These are phyloP conservation scores for Okapia johnstoni DNA, from an alignment of 2,113 vertebrate genomes.

Conservation along the genomic window DNA sequence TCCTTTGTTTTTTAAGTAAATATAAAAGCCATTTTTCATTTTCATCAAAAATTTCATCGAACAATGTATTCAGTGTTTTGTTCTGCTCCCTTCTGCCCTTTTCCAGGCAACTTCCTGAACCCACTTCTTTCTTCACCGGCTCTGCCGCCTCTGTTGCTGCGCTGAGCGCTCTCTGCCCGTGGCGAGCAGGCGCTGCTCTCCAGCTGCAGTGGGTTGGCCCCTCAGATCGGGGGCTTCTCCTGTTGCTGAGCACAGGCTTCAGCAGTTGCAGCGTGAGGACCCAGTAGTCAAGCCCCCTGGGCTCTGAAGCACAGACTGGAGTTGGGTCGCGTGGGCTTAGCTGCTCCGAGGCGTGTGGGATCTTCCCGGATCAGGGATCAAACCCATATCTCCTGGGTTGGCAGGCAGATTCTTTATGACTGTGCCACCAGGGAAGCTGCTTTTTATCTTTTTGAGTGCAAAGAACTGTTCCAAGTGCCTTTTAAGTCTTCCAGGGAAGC, in stretches of 20 bases:
- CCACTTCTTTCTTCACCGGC: rapidly evolving
- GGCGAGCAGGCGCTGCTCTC: background rate
- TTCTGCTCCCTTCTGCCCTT: background rate
- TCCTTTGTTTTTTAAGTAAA: background rate
- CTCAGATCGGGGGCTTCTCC: background rate
- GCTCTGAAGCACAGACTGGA: background rate
- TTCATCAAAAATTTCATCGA: background rate
- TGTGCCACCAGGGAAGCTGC: background rate
- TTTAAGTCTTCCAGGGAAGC: background rate
- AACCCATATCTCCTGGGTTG: background rate
- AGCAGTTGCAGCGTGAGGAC: rapidly evolving
- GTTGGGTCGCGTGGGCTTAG: background rate
- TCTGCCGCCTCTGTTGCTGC: background rate
- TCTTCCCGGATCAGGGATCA: background rate
- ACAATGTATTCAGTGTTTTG: rapidly evolving
- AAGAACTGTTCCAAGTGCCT: background rate
- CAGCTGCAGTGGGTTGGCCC: background rate
- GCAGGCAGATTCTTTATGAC: background rate
- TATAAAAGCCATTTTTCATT: background rate
- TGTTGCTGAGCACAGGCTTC: background rate
- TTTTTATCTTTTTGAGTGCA: background rate
- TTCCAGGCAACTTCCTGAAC: rapidly evolving
- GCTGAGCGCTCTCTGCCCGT: rapidly evolving
- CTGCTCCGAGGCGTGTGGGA: background rate
- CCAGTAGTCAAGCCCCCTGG: rapidly evolving